Evolutionary conservation across 2,888 invertebrate genomes (phyloP), one percentile per base, ranked within the genome.

Genomic region (Tetanocera ferruginea): DNA sequence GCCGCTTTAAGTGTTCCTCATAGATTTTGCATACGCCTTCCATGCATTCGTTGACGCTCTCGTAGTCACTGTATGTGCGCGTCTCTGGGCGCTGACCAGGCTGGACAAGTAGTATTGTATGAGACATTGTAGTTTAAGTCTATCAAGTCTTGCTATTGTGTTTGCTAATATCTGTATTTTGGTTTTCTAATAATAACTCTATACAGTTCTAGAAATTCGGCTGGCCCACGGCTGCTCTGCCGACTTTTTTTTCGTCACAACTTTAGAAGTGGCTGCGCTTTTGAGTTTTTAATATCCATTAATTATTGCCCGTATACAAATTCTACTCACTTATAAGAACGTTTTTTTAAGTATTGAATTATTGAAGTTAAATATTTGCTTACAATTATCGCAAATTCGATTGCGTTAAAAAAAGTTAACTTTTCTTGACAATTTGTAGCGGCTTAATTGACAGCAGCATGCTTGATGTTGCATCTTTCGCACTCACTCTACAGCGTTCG

Each of bases 21-120:
- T 98, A 99, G 82, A 99, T 99, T 91, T 98, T 98, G 89, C 99
- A 99, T 14, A 99, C 98, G 51, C 98, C 98, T 91, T 99, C 98
- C 95, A 99, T 95, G 87, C 98, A 98, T 86, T 98, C 98, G 86
- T 98, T 98, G 9, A 98, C 95, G 79, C 97, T 97, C 88, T 99
- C 99, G 87, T 98, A 99, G 90, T 99, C 99, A 0, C 97, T 97
- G 90, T 98, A 99, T 0, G 99, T 99, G 81, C 99, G 93, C 0
- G 98, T 98, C 90, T 98, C 98, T 25, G 98, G 97, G 87, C 97
- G 95, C 0, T 92, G 92, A 2, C 97, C 97, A 1, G 98, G 97
- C 89, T 99, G 99, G 6, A 99, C 96, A 82, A 99, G 90, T 79
- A 99, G 91, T 89, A 99, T 99, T 80, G 98, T 98, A 91, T 99